These are phyloP conservation scores for Cavia porcellus DNA, from an alignment of 2,113 vertebrate species.

Conservation along the genomic window DNA sequence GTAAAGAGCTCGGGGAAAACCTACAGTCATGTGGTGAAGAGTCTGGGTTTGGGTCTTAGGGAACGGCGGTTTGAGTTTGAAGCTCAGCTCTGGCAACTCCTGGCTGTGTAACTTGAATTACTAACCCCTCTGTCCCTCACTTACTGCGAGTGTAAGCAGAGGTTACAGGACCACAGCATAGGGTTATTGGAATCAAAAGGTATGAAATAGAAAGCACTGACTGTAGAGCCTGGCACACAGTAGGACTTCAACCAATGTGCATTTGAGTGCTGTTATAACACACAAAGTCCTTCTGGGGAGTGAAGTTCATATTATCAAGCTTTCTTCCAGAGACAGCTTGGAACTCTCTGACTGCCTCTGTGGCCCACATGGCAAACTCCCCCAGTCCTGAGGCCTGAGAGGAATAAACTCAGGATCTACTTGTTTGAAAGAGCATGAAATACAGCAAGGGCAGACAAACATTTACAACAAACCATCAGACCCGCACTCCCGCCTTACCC, in stretches of 20 bases:
- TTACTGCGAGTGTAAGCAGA: not conserved
- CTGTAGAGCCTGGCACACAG: not conserved
- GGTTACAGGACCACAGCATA: not conserved
- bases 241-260: not conserved
- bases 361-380: not conserved
- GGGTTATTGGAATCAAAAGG: conserved; percentile 1
- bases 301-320: conserved; percentile 41
- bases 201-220: conserved; percentile 46
- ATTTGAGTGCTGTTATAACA: not conserved
- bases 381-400: not conserved
- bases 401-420: conserved; percentile 9
- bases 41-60: not conserved
- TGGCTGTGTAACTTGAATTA: not conserved
- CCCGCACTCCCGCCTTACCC: conserved; percentile 85
- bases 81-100: not conserved
- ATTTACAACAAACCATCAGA: not conserved
- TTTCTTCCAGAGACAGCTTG: not conserved
- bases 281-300: not conserved
- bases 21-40: not conserved
- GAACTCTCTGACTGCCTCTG: not conserved
- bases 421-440: conserved; percentile 1
- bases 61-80: not conserved
- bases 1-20: not conserved
- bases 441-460: not conserved
- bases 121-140: not conserved